Percentiles rank a stretch among this genome's conserved stretches.
These are phyloP conservation scores for Sepioteuthis lessoniana DNA, from an alignment of 2,888 invertebrate genomes.

Conservation along the genomic window DNA sequence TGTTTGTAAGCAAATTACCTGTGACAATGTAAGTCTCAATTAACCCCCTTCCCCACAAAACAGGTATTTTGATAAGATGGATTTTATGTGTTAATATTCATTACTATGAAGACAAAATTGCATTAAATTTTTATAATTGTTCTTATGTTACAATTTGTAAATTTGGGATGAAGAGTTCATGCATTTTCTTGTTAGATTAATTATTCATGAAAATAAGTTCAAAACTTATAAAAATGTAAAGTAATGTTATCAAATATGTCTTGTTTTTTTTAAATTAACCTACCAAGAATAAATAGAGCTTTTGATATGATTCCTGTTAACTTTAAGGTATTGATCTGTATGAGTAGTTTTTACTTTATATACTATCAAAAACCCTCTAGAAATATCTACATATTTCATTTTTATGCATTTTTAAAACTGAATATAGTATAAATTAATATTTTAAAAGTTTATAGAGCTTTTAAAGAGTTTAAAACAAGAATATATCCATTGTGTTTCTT, in stretches of 20 bases:
- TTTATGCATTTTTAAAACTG: background rate
- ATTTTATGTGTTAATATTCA: background rate
- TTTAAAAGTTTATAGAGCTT: background rate
- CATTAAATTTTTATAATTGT: background rate
- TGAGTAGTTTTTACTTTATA: no score
- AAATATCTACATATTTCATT: background rate
- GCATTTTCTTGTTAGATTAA: background rate
- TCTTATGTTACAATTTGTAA: background rate
- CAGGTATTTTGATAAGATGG: background rate
- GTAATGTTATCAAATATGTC: no score
- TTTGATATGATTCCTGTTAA: no score
- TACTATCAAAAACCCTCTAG: no score
- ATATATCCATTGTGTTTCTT: background rate
- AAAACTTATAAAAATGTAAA: no score
- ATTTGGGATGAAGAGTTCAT: background rate
- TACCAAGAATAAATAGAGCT: no score
- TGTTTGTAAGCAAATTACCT: background rate
- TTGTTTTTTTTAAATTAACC: no score
- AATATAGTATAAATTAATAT: background rate
- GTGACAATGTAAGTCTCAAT: background rate
- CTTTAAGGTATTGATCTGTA: no score
- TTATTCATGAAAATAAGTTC: no score
- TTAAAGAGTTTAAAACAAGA: background rate
- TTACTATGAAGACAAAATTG: constrained; percentile 1
- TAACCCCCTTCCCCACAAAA: background rate